These are phyloP conservation scores for Excalfactoria chinensis DNA, from an alignment of 2,113 vertebrate species.

Conservation along the genomic window DNA sequence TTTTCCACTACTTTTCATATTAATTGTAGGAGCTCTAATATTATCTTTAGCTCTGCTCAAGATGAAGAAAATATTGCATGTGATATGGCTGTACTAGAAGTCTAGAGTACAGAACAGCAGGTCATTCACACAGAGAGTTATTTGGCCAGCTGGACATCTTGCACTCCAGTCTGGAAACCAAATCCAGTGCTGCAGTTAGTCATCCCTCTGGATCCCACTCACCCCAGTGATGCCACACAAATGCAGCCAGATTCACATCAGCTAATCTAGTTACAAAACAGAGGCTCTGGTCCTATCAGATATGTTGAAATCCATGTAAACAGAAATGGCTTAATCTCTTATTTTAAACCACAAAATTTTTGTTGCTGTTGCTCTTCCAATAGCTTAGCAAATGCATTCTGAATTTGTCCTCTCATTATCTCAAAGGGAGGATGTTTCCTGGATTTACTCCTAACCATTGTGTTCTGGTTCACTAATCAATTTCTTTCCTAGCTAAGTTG, in stretches of 20 bases:
- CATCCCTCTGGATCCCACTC: slow-evolving; percentile 5
- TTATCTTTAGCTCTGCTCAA: neutral
- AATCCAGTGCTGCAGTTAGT: neutral
- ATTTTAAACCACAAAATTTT: neutral
- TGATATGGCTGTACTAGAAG: neutral
- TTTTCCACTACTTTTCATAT: neutral
- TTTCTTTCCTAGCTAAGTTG: neutral
- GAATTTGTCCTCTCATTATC: neutral
- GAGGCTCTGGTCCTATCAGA: slow-evolving; percentile 13
- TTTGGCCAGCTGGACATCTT: neutral
- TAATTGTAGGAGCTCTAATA: neutral
- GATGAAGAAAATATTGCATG: neutral
- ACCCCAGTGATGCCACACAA: neutral
- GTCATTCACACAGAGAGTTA: neutral
- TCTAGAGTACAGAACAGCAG: neutral
- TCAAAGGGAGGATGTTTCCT: neutral
- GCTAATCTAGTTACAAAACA: slow-evolving; percentile 42
- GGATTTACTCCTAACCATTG: neutral
- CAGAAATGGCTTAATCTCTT: neutral
- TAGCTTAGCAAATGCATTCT: neutral
- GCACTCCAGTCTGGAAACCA: slow-evolving; percentile 1
- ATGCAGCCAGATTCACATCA: slow-evolving; percentile 35
- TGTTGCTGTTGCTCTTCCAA: rapidly evolving
- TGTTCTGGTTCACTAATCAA: neutral
- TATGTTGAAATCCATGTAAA: neutral